These are phyloP conservation scores for Tretioscincus oriximinensis DNA, from an alignment of 2,113 vertebrate species.

Conservation along the genomic window DNA sequence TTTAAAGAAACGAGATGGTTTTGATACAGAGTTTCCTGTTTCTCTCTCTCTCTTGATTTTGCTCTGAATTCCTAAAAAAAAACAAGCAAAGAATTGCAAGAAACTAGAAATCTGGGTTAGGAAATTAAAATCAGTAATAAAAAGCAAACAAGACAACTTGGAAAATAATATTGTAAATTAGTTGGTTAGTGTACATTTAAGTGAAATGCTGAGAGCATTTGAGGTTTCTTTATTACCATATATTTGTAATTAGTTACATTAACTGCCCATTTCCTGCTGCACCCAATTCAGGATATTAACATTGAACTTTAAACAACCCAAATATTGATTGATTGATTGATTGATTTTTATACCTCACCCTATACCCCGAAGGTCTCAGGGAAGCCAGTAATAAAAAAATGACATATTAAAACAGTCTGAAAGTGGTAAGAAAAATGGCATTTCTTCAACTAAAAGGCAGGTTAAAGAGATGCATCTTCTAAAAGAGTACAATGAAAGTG, in stretches of 20 bases:
- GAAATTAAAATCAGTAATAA: neutral
- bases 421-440: too few relatives aligned
- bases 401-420: too few relatives aligned
- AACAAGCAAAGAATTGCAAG: neutral
- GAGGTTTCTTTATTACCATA: neutral
- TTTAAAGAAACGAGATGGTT: conserved; percentile 65
- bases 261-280: too few relatives aligned
- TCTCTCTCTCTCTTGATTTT: conserved; percentile 74
- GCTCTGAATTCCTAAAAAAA: conserved; percentile 69
- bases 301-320: too few relatives aligned
- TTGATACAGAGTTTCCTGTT: conserved; percentile 64
- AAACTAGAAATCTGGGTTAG: neutral
- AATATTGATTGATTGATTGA: too few relatives aligned
- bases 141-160: neutral
- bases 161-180: conserved; percentile 1
- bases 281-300: too few relatives aligned
- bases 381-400: too few relatives aligned
- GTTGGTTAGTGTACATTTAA: neutral
- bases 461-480: too few relatives aligned
- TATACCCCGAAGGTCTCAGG: too few relatives aligned
- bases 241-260: neutral
- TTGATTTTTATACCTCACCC: too few relatives aligned
- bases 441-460: too few relatives aligned
- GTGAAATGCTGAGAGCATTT: neutral
- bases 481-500: too few relatives aligned